Evolutionary conservation across 2,113 vertebrate genomes (phyloP), one percentile per base, ranked within the genome.

Genomic region (Gallinago paraguaiae): DNA sequence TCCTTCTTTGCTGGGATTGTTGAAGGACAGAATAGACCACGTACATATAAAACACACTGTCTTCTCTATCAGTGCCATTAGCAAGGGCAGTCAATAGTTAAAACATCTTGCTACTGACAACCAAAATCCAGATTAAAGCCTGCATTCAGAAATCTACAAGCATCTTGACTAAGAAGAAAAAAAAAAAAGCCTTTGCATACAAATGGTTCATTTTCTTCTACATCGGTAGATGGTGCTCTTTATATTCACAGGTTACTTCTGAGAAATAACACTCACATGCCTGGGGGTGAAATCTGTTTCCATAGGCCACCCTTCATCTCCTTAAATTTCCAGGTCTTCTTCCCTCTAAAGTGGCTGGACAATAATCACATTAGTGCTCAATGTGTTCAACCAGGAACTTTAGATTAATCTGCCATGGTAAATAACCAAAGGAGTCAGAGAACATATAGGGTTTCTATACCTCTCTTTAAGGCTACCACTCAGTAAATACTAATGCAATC

Each of bases 221-320:
- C 60, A 74, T 83, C 94, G 43, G 37, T 86, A 96, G 94, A 59
- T 96, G 96, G 95, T 82, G 96, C 94, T 96, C 82, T 96, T 90
- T n/a, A 11, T 77, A 75, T 80, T 85, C 72, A 65, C 14, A 59
- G 37, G 15, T 54, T 87, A 17, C 50, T 60, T 69, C 59, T 27
- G 28, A 69, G 46, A 78, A 74, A 48, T 7, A 50, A 12, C 2
- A 4, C 30, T 77, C 46, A 45, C 37, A 10, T 51, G n/a, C 54
- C 54, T 0, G 0, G 7, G 17, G 16, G 18, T 77, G 76, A 88
- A 90, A 83, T 59, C 46, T 83, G 83, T 85, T 82, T 39, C 81
- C 35, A 43, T 7, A 35, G 2, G 5, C 20, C 8, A 20, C 30
- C 67, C 68, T 88, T 88, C 30, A 81, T 75, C 60, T 93, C 64